These are phyloP conservation scores for Callipepla squamata DNA, from an alignment of 2,113 vertebrate genomes.

Conservation along the genomic window DNA sequence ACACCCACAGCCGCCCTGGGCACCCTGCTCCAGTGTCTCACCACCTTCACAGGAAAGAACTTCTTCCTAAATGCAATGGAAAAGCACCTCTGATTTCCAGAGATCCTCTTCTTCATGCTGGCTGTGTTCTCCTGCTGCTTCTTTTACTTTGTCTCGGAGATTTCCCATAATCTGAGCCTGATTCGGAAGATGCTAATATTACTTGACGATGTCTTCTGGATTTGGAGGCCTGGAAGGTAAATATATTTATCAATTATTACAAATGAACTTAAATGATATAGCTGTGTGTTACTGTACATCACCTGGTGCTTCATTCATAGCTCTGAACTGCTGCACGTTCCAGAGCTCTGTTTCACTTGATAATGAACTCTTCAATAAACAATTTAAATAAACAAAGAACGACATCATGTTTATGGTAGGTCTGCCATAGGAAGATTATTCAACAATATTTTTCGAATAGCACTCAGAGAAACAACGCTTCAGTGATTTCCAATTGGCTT, in stretches of 20 bases:
- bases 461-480: neutral
- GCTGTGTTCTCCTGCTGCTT: too few relatives aligned
- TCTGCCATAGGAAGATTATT: neutral
- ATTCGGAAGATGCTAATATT: too few relatives aligned
- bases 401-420: neutral
- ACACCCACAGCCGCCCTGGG: too few relatives aligned
- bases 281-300: neutral
- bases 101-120: too few relatives aligned
- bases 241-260: neutral
- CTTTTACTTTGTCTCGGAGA: too few relatives aligned
- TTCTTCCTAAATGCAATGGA: too few relatives aligned
- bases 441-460: neutral
- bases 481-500: too few relatives aligned
- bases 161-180: too few relatives aligned
- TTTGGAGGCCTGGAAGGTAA: constrained; percentile 79
- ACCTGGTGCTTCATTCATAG: neutral
- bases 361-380: neutral
- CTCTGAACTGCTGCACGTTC: neutral
- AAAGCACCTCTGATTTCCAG: too few relatives aligned
- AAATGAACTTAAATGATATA: neutral
- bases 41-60: neutral
- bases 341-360: neutral
- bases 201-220: constrained; percentile 87
- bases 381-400: neutral
- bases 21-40: too few relatives aligned